Conservation (phyloP, 2,797 vertebrate species). For the Mormyrops attenuatus region DNA sequence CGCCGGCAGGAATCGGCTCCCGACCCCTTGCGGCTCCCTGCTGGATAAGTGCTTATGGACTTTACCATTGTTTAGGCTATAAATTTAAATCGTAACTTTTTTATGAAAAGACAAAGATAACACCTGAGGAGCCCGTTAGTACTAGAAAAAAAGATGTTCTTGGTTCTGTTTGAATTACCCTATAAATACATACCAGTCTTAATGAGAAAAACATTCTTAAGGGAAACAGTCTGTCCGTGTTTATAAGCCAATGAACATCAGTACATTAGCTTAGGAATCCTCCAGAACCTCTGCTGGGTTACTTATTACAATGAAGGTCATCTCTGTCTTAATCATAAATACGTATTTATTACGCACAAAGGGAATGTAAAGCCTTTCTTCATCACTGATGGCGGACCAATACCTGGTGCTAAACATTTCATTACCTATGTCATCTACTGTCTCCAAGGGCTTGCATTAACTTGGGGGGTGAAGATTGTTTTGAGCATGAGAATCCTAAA, state of each 20-base stretch:
- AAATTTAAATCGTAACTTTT: background rate
- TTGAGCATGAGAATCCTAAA: background rate
- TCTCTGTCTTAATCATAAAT: background rate
- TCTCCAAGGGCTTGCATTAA: background rate
- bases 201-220: background rate
- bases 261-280: background rate
- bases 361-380: background rate
- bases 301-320: background rate
- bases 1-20: background rate
- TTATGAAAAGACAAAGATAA: background rate
- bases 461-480: background rate
- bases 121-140: background rate
- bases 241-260: background rate
- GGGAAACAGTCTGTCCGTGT: background rate
- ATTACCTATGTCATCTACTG: background rate
- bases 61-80: background rate
- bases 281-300: background rate
- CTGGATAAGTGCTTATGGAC: background rate
- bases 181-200: constrained; percentile 1
- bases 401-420: background rate
- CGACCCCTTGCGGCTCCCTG: background rate
- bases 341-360: background rate
- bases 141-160: background rate
- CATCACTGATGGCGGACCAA: background rate
- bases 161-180: background rate